These are phyloP conservation scores for Periophthalmodon schlosseri DNA, from an alignment of 2,113 vertebrate species.

Conservation along the genomic window DNA sequence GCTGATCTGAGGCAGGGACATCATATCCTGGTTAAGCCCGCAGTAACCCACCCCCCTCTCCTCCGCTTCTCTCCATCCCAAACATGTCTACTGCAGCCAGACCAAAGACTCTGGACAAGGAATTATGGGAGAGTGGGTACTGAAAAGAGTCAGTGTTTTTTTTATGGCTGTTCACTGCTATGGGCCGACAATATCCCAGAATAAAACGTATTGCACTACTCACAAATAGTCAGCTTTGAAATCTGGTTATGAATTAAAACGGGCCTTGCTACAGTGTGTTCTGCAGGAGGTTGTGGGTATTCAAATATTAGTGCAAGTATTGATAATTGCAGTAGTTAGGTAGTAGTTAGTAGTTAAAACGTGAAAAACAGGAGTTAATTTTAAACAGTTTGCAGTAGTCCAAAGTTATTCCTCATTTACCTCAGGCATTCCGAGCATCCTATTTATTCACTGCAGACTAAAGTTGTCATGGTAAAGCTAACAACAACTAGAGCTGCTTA, in stretches of 20 bases:
- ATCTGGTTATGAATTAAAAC: background rate
- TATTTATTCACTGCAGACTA: too few species aligned
- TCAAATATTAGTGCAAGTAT: background rate
- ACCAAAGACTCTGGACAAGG: constrained; percentile 43
- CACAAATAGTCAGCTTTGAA: background rate
- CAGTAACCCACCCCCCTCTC: constrained; percentile 38
- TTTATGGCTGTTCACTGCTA: constrained; percentile 32
- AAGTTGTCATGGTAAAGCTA: too few species aligned
- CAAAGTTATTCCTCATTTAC: too few species aligned
- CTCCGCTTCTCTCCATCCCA: constrained; percentile 2
- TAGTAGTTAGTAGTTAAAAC: too few species aligned
- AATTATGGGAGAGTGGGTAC: constrained; percentile 57
- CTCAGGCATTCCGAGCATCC: too few species aligned
- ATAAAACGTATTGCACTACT: background rate
- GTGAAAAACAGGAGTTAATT: too few species aligned
- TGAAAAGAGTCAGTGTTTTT: constrained; percentile 42
- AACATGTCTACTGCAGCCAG: constrained; percentile 35
- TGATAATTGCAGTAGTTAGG: too few species aligned
- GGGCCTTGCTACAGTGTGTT: background rate
- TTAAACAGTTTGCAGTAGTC: too few species aligned
- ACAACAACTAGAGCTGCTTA: too few species aligned
- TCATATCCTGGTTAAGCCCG: constrained; percentile 70
- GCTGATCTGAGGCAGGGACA: constrained; percentile 71
- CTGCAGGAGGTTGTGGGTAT: background rate
- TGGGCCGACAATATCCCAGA: constrained; percentile 8